Evolutionary conservation across 2,888 invertebrate species (phyloP).

Genomic region (Macrophya alboannulata): DNA sequence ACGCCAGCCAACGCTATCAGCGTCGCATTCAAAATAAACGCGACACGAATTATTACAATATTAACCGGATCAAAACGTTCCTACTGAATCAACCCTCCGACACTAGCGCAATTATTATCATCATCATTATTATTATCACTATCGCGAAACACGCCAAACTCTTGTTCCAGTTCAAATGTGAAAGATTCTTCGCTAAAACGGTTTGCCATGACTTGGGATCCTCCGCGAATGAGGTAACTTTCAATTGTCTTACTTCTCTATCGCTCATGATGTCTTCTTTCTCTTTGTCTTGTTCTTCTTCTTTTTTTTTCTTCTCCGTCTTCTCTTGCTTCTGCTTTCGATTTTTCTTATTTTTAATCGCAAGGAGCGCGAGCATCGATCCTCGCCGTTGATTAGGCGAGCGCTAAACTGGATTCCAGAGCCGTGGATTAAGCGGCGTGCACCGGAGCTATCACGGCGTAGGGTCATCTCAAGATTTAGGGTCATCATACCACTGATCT

Average conservation of each 20-base stretch:
- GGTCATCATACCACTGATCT: slow-evolving; percentile 35
- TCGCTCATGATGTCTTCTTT: slow-evolving; percentile 32
- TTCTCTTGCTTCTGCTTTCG: not conserved
- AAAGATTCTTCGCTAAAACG: not conserved
- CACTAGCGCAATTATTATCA: slow-evolving; percentile 14
- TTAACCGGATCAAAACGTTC: slow-evolving; percentile 26
- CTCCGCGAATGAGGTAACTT: not conserved
- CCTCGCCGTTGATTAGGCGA: slow-evolving; percentile 37
- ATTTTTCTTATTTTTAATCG: slow-evolving; percentile 24
- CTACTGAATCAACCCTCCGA: not conserved
- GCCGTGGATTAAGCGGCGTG: slow-evolving; percentile 47
- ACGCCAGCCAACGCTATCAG: slow-evolving; percentile 32
- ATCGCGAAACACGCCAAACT: slow-evolving; percentile 3
- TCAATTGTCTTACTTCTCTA: slow-evolving; percentile 7
- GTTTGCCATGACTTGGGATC: not conserved
- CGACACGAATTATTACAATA: slow-evolving; percentile 30
- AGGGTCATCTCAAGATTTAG: slow-evolving; percentile 27
- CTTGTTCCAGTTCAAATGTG: not conserved
- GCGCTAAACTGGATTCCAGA: slow-evolving; percentile 46
- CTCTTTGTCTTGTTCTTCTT: not conserved
- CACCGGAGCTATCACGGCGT: slow-evolving; percentile 33
- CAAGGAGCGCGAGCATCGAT: not conserved
- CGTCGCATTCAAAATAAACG: slow-evolving; percentile 40
- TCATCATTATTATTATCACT: not conserved
- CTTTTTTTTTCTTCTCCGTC: not conserved